Base-by-base conservation (phyloP, 2,113 vertebrate genomes). In the Nothoprocta perdicaria region DNA sequence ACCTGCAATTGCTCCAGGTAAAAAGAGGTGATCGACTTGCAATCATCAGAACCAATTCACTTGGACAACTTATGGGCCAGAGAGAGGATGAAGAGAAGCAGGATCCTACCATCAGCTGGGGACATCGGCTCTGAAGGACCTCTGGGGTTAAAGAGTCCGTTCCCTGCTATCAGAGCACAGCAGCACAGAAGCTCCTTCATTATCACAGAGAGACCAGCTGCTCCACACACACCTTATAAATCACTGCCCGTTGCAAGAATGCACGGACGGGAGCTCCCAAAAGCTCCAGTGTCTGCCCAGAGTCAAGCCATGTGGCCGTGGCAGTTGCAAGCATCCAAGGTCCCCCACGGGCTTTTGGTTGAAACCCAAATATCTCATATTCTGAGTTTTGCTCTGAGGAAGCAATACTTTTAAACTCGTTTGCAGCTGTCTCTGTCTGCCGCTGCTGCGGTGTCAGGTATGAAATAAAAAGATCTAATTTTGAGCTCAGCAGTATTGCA, bases 291-390 rank as follows among this genome's bases (percentile, higher is more conserved):
- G 73, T 63, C 77, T 46, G 52, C 71, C 45, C 2, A 0, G 19
- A 31, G 77, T 60, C 0, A 2, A 2, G 6, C 17, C 73, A 4
- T 3, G 0, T 0, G 12, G 45, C 80, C 2, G 3, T 2, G 5
- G 29, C 52, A 43, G 67, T 43, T 6, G 3, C 55, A 22, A 55
- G 50, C 84, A 60, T 16, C 48, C 10, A 0, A 72, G 57, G 48
- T 61, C 60, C 72, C 75, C 80, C 7, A 1, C 0, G 4, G 66
- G 61, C 26, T 53, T 16, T 65, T 1, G 6, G 31, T 43, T 26
- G 24, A 72, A 71, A 27, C 69, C 50, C 84, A 41, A 21, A 38
- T 3, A 0, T 52, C 74, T 84, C 16, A 2, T 46, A 82, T 63
- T 50, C 55, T 3, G 14, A 10, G 10, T 66, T 86, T 78, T 21